Evolutionary conservation across 2,113 vertebrate species (phyloP).

Genomic region (Camelus dromedarius): DNA sequence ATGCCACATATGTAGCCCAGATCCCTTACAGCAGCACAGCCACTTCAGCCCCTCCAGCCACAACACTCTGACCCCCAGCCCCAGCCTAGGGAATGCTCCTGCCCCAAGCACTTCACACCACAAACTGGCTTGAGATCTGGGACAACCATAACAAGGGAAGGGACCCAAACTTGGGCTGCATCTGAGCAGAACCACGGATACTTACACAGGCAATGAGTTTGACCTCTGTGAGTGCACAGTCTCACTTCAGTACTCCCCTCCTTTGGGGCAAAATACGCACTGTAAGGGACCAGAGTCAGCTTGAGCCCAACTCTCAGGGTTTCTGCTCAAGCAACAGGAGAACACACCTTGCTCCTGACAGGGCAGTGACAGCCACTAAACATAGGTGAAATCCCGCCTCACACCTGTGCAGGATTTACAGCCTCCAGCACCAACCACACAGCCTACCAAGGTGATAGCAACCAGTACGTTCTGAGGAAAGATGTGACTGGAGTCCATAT

Average conservation of each 20-base stretch:
- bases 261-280: background rate
- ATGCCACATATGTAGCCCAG: background rate
- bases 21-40: background rate
- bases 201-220: background rate
- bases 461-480: background rate
- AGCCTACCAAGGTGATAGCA: background rate
- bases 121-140: background rate
- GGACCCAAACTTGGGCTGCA: background rate
- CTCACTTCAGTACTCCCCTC: background rate
- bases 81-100: background rate
- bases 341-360: background rate
- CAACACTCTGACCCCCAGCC: background rate
- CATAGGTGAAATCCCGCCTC: background rate
- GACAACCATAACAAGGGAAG: background rate
- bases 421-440: background rate
- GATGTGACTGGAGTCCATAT: background rate
- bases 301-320: background rate
- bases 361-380: background rate
- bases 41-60: background rate
- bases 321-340: background rate
- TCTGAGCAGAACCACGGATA: background rate
- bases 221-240: background rate
- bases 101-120: background rate
- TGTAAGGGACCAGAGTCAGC: background rate
- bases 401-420: background rate